Percentiles rank a stretch among this genome's conserved stretches.
These are phyloP conservation scores for Eueremaeus valkanovi DNA, from an alignment of 2,888 invertebrate genomes.

Conservation along the genomic window DNA sequence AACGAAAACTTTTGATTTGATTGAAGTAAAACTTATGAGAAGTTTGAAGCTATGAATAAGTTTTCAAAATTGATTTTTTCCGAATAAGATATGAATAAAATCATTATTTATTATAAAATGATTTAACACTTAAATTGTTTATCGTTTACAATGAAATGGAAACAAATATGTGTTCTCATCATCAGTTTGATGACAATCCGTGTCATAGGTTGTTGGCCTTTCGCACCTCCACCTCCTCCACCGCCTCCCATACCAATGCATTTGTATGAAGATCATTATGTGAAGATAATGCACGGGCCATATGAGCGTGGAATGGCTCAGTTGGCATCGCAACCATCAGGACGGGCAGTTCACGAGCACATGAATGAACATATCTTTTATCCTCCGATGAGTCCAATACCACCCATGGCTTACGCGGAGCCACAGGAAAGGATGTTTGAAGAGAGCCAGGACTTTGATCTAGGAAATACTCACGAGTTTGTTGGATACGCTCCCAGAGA, in stretches of 20 bases:
- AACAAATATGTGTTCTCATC: slow-evolving; percentile 10
- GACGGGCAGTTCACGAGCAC: neutral
- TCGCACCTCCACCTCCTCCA: neutral
- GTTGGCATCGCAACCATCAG: neutral
- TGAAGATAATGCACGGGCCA: neutral
- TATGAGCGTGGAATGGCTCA: neutral
- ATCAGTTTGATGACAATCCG: neutral
- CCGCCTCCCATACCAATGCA: neutral
- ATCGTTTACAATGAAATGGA: slow-evolving; percentile 18
- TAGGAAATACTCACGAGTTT: neutral
- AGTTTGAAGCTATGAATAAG: neutral
- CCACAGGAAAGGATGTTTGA: neutral
- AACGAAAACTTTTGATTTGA: neutral
- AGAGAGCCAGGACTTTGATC: neutral
- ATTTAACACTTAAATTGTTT: neutral
- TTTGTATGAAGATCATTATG: slow-evolving; percentile 15
- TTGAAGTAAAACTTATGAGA: neutral
- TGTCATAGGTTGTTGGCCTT: slow-evolving; percentile 6
- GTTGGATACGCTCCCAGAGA: neutral
- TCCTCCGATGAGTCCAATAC: neutral
- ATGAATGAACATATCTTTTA: neutral
- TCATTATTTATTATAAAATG: neutral
- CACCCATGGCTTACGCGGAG: neutral
- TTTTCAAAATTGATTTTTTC: neutral
- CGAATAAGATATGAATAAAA: neutral